Evolutionary conservation across 2,797 vertebrate genomes (phyloP).

Genomic region (Rhinoraja longicauda): DNA sequence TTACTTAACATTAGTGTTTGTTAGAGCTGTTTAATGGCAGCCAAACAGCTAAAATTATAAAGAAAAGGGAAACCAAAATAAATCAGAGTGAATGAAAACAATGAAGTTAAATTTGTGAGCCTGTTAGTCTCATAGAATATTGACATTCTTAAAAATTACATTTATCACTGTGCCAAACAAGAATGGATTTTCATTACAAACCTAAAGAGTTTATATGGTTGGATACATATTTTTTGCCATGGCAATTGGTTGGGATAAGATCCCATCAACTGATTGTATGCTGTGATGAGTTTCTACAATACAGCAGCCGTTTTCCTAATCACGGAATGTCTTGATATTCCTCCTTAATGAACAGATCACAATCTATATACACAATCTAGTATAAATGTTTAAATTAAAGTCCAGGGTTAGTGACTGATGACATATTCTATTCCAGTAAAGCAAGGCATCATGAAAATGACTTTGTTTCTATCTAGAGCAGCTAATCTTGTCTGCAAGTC

Average conservation of each 20-base stretch:
- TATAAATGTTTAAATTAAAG: conserved; percentile 91
- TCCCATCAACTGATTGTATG: conserved; percentile 20
- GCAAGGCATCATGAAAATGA: conserved; percentile 75
- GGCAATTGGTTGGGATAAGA: conserved; percentile 31
- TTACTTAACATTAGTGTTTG: conserved; percentile 88
- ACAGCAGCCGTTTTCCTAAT: conserved; percentile 96
- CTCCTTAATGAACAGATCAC: conserved; percentile 74
- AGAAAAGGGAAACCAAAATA: conserved; percentile 46
- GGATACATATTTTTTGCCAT: conserved; percentile 36
- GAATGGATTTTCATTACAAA: conserved; percentile 42
- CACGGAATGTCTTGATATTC: conserved; percentile 95
- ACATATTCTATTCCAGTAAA: conserved; percentile 84
- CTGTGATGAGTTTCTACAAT: conserved; percentile 56
- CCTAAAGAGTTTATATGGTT: conserved; percentile 37
- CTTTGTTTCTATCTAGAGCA: conserved; percentile 88
- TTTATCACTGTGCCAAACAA: conserved; percentile 71
- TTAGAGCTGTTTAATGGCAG: conserved; percentile 78
- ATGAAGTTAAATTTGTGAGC: conserved; percentile 61
- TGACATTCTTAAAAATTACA: conserved; percentile 73
- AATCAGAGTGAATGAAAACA: conserved; percentile 53
- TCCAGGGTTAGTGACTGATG: conserved; percentile 80
- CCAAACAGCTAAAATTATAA: conserved; percentile 60
- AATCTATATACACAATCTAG: conserved; percentile 92
- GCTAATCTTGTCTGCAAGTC: conserved; percentile 92
- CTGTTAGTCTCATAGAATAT: conserved; percentile 52